Percentiles rank a stretch among this genome's conserved stretches.
Conservation (phyloP, 2,888 invertebrate genomes). For the Branchipolynoe longqiensis region DNA sequence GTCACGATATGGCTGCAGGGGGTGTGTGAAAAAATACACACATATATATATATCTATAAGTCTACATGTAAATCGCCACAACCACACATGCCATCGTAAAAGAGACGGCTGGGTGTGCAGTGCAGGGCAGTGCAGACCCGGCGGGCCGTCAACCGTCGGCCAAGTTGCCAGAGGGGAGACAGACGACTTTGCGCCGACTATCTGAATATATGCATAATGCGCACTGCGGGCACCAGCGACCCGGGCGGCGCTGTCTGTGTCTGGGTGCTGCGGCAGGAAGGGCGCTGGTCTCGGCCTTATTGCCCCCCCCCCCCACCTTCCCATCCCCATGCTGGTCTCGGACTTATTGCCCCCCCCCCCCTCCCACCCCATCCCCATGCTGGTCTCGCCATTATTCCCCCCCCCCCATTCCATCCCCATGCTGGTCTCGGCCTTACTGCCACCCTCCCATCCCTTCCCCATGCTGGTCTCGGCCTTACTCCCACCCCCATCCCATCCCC, state of each 20-base stretch:
- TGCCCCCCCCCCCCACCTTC: neutral
- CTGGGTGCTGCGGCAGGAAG: neutral
- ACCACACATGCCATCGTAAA: neutral
- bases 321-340: too few species aligned
- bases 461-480: too few species aligned
- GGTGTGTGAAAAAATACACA: too few species aligned
- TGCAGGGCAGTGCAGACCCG: neutral
- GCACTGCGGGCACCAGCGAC: neutral
- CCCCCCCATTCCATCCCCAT: too few species aligned
- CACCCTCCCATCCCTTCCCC: too few species aligned
- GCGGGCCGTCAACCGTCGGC: neutral
- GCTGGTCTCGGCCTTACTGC: too few species aligned
- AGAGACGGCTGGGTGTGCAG: neutral
- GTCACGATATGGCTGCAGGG: too few species aligned
- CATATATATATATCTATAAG: too few species aligned
- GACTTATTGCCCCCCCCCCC: too few species aligned
- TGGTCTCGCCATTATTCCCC: too few species aligned
- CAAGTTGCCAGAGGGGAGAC: neutral
- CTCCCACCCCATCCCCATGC: too few species aligned
- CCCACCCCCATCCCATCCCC: too few species aligned
- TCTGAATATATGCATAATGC: conserved; percentile 50
- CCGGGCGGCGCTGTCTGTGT: neutral
- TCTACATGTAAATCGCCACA: neutral
- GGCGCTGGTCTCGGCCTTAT: neutral
- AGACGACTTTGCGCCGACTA: neutral